Conservation (phyloP, 2,888 invertebrate genomes). For the Stramonita haemastoma region DNA sequence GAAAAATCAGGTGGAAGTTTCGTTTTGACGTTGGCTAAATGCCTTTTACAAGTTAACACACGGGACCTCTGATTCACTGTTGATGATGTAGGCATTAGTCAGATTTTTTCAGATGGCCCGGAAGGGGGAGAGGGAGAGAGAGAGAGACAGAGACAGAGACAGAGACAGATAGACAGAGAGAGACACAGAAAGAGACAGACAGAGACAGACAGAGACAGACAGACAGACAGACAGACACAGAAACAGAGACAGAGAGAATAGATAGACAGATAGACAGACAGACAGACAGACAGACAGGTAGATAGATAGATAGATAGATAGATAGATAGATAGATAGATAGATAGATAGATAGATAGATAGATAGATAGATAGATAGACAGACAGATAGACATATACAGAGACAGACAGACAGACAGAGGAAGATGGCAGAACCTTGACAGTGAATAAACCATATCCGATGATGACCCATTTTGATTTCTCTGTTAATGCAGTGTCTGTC, state of each 20-base stretch:
- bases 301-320: background rate
- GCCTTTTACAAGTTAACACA: too few species aligned
- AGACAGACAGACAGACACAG: background rate
- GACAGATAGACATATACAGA: background rate
- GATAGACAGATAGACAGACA: background rate
- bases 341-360: background rate
- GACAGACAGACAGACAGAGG: background rate
- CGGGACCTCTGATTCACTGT: too few species aligned
- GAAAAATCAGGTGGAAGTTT: too few species aligned
- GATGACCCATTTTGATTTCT: too few species aligned
- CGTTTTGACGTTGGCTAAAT: too few species aligned
- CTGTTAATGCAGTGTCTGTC: too few species aligned
- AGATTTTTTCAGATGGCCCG: too few species aligned
- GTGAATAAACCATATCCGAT: too few species aligned
- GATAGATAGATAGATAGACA: background rate
- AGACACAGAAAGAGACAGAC: background rate
- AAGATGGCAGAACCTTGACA: too few species aligned
- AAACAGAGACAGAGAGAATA: background rate
- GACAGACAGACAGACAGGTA: background rate
- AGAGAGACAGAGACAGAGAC: background rate
- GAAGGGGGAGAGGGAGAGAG: background rate
- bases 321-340: background rate
- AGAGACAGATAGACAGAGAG: constrained; percentile 10
- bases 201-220: background rate
- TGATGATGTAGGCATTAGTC: too few species aligned